phyloP scores from a whole-genome alignment of 2,888 invertebrate species.

The Scaptomyza polygonia region DNA sequence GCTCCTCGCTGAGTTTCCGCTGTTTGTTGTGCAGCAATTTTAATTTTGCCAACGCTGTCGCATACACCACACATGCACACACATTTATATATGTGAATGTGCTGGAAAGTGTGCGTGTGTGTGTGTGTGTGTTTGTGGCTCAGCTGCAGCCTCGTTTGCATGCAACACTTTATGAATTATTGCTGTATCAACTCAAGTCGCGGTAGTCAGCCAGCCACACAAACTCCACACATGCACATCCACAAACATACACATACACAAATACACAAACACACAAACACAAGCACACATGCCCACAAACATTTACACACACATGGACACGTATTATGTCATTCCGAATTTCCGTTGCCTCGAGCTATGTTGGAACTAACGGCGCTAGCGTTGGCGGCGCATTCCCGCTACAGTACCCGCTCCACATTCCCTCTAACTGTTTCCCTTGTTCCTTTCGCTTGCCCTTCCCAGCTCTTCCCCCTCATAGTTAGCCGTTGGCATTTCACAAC shows the following conservation, averaged over 20 bases:
- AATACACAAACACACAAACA: slow-evolving; percentile 12
- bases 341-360: slow-evolving; percentile 78
- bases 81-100: slow-evolving; percentile 13
- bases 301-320: slow-evolving; percentile 56
- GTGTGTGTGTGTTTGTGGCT: slow-evolving; percentile 48
- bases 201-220: slow-evolving; percentile 67
- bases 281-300: slow-evolving; percentile 8
- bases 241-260: slow-evolving; percentile 11
- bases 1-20: slow-evolving; percentile 75
- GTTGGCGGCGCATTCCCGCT: slow-evolving; percentile 41
- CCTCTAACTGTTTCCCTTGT: slow-evolving; percentile 10
- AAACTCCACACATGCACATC: slow-evolving; percentile 36
- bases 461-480: slow-evolving; percentile 25
- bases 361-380: slow-evolving; percentile 70
- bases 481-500: slow-evolving; percentile 74
- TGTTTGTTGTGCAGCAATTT: slow-evolving; percentile 79
- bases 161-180: slow-evolving; percentile 81
- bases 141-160: slow-evolving; percentile 81
- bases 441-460: slow-evolving; percentile 10
- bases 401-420: slow-evolving; percentile 6
- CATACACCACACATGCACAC: slow-evolving; percentile 49
- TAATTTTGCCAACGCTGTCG: slow-evolving; percentile 79
- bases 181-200: slow-evolving; percentile 81
- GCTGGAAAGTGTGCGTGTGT: slow-evolving; percentile 12
- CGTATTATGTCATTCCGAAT: slow-evolving; percentile 79